phyloP scores from a whole-genome alignment of 2,797 vertebrate genomes.

The Kryptolebias ocellatus region DNA sequence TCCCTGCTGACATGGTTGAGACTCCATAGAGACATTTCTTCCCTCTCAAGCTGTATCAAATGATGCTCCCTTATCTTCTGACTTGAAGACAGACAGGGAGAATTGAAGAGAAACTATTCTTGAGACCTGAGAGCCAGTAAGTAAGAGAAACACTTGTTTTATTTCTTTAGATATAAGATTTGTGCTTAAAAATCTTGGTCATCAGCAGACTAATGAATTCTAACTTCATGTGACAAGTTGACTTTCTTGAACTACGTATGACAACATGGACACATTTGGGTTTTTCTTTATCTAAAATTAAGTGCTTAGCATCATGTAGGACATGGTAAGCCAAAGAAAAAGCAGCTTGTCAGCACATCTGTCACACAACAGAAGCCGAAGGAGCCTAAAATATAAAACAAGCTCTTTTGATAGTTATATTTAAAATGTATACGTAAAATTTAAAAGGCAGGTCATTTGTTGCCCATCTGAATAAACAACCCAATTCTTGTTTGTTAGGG shows the following conservation, averaged over 20 bases:
- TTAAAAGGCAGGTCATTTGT: too few relatives aligned
- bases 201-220: constrained; percentile 61
- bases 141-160: constrained; percentile 66
- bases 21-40: constrained; percentile 51
- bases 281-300: constrained; percentile 51
- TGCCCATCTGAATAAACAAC: too few relatives aligned
- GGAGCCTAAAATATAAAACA: too few relatives aligned
- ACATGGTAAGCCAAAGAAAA: too few relatives aligned
- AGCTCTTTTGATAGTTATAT: too few relatives aligned
- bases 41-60: constrained; percentile 63
- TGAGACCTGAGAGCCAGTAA: constrained; percentile 51
- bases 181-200: constrained; percentile 70
- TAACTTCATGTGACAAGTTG: constrained; percentile 45
- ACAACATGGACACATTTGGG: constrained; percentile 59
- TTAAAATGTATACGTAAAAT: too few relatives aligned
- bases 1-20: constrained; percentile 41
- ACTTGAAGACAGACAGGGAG: constrained; percentile 68
- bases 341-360: too few relatives aligned
- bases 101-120: constrained; percentile 56
- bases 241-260: constrained; percentile 47
- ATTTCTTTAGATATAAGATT: constrained; percentile 58
- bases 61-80: constrained; percentile 70
- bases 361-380: too few relatives aligned
- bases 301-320: constrained; percentile 14
- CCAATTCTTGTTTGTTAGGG: too few relatives aligned